A percentile compares a stretch with the other conserved stretches of the same genome.
phyloP scores from a whole-genome alignment of 1,140 invertebrate genomes.

The Fopius arisanus region DNA sequence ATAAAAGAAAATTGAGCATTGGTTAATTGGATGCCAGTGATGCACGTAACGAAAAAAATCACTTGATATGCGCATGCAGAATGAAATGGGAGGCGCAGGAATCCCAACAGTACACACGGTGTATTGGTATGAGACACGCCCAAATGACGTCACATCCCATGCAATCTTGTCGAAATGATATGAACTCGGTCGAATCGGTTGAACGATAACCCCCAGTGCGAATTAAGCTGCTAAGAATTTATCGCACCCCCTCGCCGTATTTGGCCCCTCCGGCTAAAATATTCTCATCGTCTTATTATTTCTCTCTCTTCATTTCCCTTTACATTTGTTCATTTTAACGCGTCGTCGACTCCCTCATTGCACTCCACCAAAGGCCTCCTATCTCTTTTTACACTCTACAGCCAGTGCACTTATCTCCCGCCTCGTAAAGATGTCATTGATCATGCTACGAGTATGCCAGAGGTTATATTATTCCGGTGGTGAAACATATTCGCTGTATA shows the following conservation, averaged over 20 bases:
- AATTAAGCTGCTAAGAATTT: slow-evolving; percentile 48
- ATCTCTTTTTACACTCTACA: slow-evolving; percentile 16
- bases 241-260: slow-evolving; percentile 32
- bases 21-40: background rate
- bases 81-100: slow-evolving; percentile 28
- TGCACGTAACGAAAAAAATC: background rate
- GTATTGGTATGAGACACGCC: slow-evolving; percentile 29
- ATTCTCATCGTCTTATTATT: background rate
- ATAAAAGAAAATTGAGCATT: background rate
- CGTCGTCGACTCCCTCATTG: slow-evolving; percentile 38
- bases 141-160: slow-evolving; percentile 38
- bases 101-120: slow-evolving; percentile 31
- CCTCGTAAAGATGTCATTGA: slow-evolving; percentile 52
- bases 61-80: slow-evolving; percentile 11
- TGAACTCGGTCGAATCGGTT: background rate
- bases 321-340: slow-evolving; percentile 25
- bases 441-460: slow-evolving; percentile 36
- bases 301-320: background rate
- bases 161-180: slow-evolving; percentile 28
- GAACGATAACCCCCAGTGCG: slow-evolving; percentile 34
- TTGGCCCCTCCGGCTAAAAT: slow-evolving; percentile 22
- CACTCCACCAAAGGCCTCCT: slow-evolving; percentile 30
- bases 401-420: slow-evolving; percentile 35
- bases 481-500: no score
- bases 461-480: background rate